A percentile compares a stretch with the other conserved stretches of the same genome.
Evolutionary conservation across 2,797 vertebrate genomes (phyloP).

Genomic region (Urosaurus nigricauda): DNA sequence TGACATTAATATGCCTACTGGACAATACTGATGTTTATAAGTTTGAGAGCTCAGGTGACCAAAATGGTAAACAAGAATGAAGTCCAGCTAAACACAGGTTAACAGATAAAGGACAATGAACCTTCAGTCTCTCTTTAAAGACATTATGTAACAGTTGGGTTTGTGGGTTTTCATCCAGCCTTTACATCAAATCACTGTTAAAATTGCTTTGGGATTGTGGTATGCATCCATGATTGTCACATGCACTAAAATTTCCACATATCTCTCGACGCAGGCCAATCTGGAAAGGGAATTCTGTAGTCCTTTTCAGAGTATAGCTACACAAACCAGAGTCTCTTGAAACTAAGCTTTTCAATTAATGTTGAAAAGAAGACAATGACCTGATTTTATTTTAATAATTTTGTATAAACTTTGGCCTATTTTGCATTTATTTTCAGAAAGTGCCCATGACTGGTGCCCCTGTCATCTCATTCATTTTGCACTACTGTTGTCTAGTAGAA

Average conservation of each 20-base stretch:
- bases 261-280: neutral
- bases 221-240: neutral
- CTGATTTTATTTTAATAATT: neutral
- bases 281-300: neutral
- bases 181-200: neutral
- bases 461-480: neutral
- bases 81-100: no score
- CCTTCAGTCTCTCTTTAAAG: no score
- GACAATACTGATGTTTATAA: no score
- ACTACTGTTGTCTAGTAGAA: neutral
- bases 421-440: neutral
- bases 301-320: neutral
- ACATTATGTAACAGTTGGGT: no score
- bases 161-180: neutral
- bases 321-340: neutral
- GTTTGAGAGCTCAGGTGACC: no score
- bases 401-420: neutral
- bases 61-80: no score
- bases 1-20: no score
- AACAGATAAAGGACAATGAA: no score
- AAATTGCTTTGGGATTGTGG: neutral
- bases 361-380: neutral
- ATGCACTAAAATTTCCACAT: neutral
- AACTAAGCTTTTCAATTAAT: no score
- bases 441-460: no score